These are phyloP conservation scores for Periophthalmodon schlosseri DNA, from an alignment of 2,113 vertebrate species.

Conservation along the genomic window DNA sequence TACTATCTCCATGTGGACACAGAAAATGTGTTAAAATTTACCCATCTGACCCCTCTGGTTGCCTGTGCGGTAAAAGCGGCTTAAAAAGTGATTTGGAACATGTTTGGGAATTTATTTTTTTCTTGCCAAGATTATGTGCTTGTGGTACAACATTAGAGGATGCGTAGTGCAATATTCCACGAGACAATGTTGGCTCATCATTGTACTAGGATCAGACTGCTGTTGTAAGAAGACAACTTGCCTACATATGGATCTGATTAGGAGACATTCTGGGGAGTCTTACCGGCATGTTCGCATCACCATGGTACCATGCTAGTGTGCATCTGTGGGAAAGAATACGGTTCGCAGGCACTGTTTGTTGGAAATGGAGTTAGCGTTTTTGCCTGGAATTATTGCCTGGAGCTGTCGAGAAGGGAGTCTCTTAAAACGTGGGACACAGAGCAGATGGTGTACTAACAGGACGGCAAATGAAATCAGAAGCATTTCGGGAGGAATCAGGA, in stretches of 20 bases:
- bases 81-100: conserved; percentile 52
- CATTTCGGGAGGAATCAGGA: conserved; percentile 28
- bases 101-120: conserved; percentile 54
- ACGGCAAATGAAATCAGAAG: conserved; percentile 49
- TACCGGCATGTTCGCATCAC: conserved; percentile 64
- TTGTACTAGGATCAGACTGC: conserved; percentile 33
- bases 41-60: conserved; percentile 38
- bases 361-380: conserved; percentile 35
- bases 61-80: conserved; percentile 47
- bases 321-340: conserved; percentile 26
- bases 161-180: conserved; percentile 27
- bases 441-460: conserved; percentile 58
- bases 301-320: conserved; percentile 57
- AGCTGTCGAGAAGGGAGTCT: conserved; percentile 44
- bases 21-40: conserved; percentile 37
- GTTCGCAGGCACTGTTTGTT: conserved; percentile 31
- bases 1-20: conserved; percentile 24
- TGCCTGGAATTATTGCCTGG: conserved; percentile 48
- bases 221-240: conserved; percentile 22
- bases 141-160: conserved; percentile 54
- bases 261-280: conserved; percentile 50
- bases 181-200: conserved; percentile 26
- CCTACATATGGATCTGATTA: conserved; percentile 77
- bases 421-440: conserved; percentile 39
- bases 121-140: conserved; percentile 57